Evolutionary conservation across 2,888 invertebrate species (phyloP).

Genomic region (Molanna angustata): DNA sequence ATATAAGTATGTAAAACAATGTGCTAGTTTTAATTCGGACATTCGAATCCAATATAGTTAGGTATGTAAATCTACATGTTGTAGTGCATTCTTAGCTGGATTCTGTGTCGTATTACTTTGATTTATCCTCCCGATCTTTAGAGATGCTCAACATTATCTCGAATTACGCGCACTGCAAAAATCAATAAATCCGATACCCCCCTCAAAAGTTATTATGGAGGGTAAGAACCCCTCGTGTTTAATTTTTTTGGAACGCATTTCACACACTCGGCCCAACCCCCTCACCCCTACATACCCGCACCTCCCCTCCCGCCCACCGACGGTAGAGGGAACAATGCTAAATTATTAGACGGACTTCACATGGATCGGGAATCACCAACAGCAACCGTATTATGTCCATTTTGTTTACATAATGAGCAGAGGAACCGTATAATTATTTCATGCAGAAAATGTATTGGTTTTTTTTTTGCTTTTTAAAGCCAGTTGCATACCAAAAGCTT

Average conservation of each 20-base stretch:
- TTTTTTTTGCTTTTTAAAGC: too few relatives aligned
- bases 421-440: too few relatives aligned
- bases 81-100: background rate
- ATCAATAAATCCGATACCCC: constrained; percentile 34
- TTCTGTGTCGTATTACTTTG: too few relatives aligned
- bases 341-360: too few relatives aligned
- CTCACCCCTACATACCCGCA: constrained; percentile 1
- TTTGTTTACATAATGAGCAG: too few relatives aligned
- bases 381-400: too few relatives aligned
- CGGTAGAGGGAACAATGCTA: constrained; percentile 15
- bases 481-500: too few relatives aligned
- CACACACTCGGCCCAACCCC: constrained; percentile 30
- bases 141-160: constrained; percentile 19
- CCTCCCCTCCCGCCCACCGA: background rate
- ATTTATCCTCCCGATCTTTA: constrained; percentile 16
- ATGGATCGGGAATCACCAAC: too few relatives aligned
- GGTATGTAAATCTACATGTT: background rate
- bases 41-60: too few relatives aligned
- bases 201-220: constrained; percentile 33
- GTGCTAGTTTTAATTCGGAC: too few relatives aligned
- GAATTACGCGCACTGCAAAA: constrained; percentile 30
- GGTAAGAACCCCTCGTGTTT: constrained; percentile 28
- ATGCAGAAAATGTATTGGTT: too few relatives aligned
- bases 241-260: constrained; percentile 33
- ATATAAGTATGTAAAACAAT: too few relatives aligned